Percentiles rank a stretch among this genome's conserved stretches.
phyloP scores from a whole-genome alignment of 2,113 vertebrate species.

The Elephantulus edwardii region DNA sequence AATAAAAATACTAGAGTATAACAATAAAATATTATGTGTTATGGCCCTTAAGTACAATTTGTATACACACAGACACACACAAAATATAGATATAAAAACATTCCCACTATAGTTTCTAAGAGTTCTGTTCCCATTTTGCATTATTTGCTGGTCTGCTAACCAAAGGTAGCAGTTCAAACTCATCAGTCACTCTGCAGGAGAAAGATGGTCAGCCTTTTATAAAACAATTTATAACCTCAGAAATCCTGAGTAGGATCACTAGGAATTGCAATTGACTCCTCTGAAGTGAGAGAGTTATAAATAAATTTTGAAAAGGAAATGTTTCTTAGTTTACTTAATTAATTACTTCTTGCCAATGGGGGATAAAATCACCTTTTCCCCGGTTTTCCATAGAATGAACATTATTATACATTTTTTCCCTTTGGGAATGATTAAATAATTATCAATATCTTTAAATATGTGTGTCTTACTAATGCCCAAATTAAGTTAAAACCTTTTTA shows the following conservation, averaged over 20 bases:
- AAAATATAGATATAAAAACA: background rate
- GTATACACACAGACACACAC: background rate
- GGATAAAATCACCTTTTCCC: background rate
- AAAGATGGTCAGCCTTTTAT: too few species aligned
- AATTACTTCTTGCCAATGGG: background rate
- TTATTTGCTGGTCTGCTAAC: too few species aligned
- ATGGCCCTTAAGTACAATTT: background rate
- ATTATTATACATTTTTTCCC: background rate
- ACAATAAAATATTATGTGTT: background rate
- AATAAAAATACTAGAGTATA: background rate
- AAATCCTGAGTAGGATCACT: too few species aligned
- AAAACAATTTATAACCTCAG: too few species aligned
- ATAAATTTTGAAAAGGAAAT: background rate
- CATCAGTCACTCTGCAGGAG: too few species aligned
- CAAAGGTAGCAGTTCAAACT: too few species aligned
- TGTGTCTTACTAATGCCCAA: background rate
- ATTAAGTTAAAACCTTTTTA: background rate
- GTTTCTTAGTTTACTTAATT: background rate
- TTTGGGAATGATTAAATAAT: slow-evolving; percentile 5
- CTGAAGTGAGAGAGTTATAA: too few species aligned
- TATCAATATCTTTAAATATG: background rate
- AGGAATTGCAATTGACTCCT: too few species aligned
- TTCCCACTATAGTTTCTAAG: background rate
- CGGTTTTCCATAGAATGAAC: background rate
- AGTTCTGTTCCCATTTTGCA: too few species aligned